Conservation (phyloP, 2,797 vertebrate genomes). For the Chromis chromis region DNA sequence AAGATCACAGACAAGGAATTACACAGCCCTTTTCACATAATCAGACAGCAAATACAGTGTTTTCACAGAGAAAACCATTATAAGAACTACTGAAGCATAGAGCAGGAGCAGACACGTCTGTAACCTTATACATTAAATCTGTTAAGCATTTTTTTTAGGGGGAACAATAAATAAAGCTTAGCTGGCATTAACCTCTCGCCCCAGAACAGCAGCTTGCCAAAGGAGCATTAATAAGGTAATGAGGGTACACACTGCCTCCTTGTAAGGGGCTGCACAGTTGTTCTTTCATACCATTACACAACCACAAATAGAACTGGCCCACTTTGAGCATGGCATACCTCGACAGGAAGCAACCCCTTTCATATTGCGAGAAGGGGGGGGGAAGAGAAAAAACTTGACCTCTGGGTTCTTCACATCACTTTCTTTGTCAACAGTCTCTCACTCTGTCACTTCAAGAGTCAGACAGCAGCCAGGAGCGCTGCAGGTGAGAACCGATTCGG, state of each 20-base stretch:
- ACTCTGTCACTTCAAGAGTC: constrained; percentile 62
- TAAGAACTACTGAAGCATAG: constrained; percentile 52
- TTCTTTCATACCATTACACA: constrained; percentile 87
- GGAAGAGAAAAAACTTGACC: constrained; percentile 67
- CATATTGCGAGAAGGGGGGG: constrained; percentile 62
- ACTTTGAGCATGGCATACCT: constrained; percentile 80
- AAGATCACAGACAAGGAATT: constrained; percentile 46
- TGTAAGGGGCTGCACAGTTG: constrained; percentile 87
- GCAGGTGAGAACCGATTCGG: constrained; percentile 53
- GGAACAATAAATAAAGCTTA: constrained; percentile 89
- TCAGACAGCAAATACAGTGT: constrained; percentile 59
- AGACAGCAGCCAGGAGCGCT: constrained; percentile 41
- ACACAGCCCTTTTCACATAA: constrained; percentile 44
- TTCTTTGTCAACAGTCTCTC: constrained; percentile 80
- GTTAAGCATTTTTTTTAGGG: constrained; percentile 84
- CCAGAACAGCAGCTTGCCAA: constrained; percentile 82
- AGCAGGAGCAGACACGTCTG: constrained; percentile 76
- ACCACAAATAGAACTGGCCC: constrained; percentile 84
- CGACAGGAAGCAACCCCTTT: constrained; percentile 83
- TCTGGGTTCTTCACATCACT: constrained; percentile 77
- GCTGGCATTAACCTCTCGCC: constrained; percentile 85
- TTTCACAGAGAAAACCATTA: constrained; percentile 72
- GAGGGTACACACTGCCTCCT: constrained; percentile 87
- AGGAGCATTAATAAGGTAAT: constrained; percentile 86
- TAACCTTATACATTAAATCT: constrained; percentile 85